These are phyloP conservation scores for Oryzias celebensis DNA, from an alignment of 2,113 vertebrate species.

Conservation along the genomic window DNA sequence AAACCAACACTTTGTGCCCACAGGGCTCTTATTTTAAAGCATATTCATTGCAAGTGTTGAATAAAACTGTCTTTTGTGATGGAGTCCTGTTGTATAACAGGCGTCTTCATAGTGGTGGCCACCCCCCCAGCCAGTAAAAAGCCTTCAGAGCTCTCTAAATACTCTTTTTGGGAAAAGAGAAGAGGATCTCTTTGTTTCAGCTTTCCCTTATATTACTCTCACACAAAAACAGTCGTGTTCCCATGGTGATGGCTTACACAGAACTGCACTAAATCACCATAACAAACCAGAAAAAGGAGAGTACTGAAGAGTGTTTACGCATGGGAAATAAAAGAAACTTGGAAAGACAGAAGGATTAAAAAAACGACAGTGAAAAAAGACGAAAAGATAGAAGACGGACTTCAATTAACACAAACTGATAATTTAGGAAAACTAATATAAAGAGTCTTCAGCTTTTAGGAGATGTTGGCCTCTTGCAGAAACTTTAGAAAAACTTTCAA, in stretches of 20 bases:
- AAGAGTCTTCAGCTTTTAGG: too few species aligned
- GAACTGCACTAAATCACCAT: slow-evolving; percentile 65
- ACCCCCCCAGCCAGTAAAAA: slow-evolving; percentile 13
- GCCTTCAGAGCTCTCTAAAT: slow-evolving; percentile 14
- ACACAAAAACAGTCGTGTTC: slow-evolving; percentile 62
- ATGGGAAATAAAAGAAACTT: slow-evolving; percentile 27
- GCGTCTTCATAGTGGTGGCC: slow-evolving; percentile 29
- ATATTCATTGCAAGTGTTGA: slow-evolving; percentile 23
- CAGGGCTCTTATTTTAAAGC: slow-evolving; percentile 15
- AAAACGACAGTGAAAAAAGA: slow-evolving; percentile 11
- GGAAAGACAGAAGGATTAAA: slow-evolving; percentile 18
- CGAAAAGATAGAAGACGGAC: slow-evolving; percentile 9
- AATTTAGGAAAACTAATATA: too few species aligned
- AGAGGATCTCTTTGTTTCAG: slow-evolving; percentile 63
- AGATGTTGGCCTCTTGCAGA: too few species aligned
- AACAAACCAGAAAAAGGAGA: slow-evolving; percentile 50
- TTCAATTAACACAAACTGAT: too few species aligned
- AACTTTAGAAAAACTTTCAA: too few species aligned
- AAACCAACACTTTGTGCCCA: slow-evolving; percentile 8
- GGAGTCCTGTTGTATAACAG: slow-evolving; percentile 22
- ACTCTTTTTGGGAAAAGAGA: slow-evolving; percentile 15
- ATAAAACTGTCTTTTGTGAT: slow-evolving; percentile 34
- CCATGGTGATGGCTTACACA: slow-evolving; percentile 63
- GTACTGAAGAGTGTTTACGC: slow-evolving; percentile 27
- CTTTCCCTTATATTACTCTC: slow-evolving; percentile 53